phyloP scores from a whole-genome alignment of 2,888 invertebrate species.

The Scaptomyza reducta region DNA sequence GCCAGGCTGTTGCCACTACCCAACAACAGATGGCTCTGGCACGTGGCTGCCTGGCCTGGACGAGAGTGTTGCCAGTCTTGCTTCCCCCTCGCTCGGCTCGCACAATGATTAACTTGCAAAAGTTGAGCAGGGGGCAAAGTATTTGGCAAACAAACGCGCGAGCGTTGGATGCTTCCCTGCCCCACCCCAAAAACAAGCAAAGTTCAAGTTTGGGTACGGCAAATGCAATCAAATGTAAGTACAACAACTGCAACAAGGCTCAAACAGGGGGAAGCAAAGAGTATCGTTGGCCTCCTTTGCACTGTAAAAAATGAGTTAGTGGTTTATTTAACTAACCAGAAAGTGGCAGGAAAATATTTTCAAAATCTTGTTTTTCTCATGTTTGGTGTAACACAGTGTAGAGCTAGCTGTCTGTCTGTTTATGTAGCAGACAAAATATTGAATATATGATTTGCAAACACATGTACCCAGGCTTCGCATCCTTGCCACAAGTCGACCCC shows the following conservation, averaged over 20 bases:
- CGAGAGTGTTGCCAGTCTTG: conserved; percentile 23
- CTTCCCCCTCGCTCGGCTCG: not conserved
- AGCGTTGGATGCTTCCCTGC: not conserved
- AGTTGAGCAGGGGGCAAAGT: conserved; percentile 53
- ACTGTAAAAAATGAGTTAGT: not conserved
- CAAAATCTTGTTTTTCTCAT: too few species aligned
- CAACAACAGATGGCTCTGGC: conserved; percentile 61
- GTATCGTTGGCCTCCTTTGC: not conserved
- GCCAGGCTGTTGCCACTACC: conserved; percentile 24
- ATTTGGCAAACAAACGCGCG: conserved; percentile 53
- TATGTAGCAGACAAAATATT: conserved; percentile 71
- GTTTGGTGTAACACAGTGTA: conserved; percentile 4
- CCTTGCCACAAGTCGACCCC: not conserved
- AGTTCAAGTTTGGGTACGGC: conserved; percentile 56
- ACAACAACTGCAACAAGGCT: conserved; percentile 62
- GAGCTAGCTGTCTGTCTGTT: conserved; percentile 2
- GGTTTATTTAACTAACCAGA: not conserved
- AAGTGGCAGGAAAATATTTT: too few species aligned
- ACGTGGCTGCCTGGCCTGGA: conserved; percentile 41
- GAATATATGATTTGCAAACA: conserved; percentile 77
- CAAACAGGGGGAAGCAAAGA: not conserved
- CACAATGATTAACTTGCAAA: conserved; percentile 73
- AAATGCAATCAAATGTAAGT: conserved; percentile 72
- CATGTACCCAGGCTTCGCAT: conserved; percentile 40
- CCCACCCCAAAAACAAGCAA: conserved; percentile 32